These are phyloP conservation scores for Lycaon pictus DNA, from an alignment of 2,113 vertebrate species.

Conservation along the genomic window DNA sequence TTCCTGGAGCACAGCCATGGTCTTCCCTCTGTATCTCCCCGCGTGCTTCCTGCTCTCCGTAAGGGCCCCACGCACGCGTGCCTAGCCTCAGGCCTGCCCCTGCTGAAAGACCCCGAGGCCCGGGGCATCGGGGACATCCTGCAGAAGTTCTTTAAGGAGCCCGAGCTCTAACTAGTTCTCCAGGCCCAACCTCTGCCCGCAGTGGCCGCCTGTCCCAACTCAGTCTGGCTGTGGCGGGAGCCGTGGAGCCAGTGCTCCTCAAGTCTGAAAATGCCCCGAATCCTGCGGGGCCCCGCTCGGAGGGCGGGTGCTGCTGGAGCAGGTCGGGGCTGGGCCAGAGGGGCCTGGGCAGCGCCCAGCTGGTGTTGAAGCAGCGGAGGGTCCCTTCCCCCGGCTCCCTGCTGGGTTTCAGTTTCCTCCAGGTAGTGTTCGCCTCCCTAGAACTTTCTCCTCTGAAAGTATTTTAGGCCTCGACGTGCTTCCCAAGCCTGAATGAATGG, in stretches of 20 bases:
- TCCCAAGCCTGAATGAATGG: not conserved
- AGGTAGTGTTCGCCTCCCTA: not conserved
- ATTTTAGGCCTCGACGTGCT: not conserved
- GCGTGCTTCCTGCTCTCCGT: not conserved
- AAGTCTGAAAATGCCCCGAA: not conserved
- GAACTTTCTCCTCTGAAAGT: conserved; percentile 24
- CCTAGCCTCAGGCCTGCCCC: not conserved
- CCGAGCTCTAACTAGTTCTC: conserved; percentile 16
- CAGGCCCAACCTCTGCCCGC: not conserved
- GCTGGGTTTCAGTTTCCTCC: not conserved
- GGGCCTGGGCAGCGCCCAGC: not conserved
- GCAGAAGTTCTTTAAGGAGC: not conserved
- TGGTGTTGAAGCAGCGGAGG: not conserved
- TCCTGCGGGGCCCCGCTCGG: no score
- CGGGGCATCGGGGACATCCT: not conserved
- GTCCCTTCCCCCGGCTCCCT: not conserved
- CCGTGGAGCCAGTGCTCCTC: not conserved
- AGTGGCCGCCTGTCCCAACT: not conserved
- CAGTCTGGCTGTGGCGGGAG: not conserved
- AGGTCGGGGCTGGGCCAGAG: no score
- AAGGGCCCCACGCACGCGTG: not conserved
- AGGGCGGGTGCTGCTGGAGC: no score
- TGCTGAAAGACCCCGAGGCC: not conserved
- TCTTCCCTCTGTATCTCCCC: not conserved
- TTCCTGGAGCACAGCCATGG: not conserved